phyloP scores from a whole-genome alignment of 2,113 vertebrate species.

The Atherinomorus stipes region DNA sequence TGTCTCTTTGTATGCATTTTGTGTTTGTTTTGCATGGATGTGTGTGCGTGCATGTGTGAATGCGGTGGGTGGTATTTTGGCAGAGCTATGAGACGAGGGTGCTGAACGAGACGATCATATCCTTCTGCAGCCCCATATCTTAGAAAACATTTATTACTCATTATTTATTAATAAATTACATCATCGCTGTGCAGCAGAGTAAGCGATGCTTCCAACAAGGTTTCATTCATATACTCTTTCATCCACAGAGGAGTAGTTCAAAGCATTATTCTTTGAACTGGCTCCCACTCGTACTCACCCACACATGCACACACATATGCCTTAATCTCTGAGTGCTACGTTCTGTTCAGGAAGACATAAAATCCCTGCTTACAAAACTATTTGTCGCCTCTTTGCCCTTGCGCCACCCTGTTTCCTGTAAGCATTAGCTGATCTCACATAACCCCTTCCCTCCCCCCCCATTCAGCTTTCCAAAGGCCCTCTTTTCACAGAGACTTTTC shows the following conservation, averaged over 20 bases:
- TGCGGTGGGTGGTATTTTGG: constrained; percentile 73
- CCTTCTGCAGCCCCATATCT: constrained; percentile 56
- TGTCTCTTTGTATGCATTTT: constrained; percentile 59
- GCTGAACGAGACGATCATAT: constrained; percentile 71
- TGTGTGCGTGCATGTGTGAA: constrained; percentile 44
- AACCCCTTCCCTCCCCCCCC: neutral
- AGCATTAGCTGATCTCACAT: constrained; percentile 28
- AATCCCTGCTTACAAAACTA: constrained; percentile 60
- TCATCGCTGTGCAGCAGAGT: constrained; percentile 53
- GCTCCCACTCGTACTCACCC: constrained; percentile 39
- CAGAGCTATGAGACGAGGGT: constrained; percentile 65
- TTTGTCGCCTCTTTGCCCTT: constrained; percentile 74
- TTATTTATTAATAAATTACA: constrained; percentile 75
- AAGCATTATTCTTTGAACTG: constrained; percentile 41
- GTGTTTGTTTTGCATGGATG: constrained; percentile 52
- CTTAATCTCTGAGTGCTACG: constrained; percentile 31
- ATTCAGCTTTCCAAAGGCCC: constrained; percentile 31
- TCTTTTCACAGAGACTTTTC: constrained; percentile 43
- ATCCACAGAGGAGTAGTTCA: constrained; percentile 34
- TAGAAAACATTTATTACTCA: constrained; percentile 66
- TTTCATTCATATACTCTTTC: constrained; percentile 61
- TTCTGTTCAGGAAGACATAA: constrained; percentile 51
- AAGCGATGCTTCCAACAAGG: constrained; percentile 25
- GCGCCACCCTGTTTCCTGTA: constrained; percentile 65
- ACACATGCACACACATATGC: constrained; percentile 32